These are phyloP conservation scores for Phaethon lepturus DNA, from an alignment of 2,113 vertebrate species.

Conservation along the genomic window DNA sequence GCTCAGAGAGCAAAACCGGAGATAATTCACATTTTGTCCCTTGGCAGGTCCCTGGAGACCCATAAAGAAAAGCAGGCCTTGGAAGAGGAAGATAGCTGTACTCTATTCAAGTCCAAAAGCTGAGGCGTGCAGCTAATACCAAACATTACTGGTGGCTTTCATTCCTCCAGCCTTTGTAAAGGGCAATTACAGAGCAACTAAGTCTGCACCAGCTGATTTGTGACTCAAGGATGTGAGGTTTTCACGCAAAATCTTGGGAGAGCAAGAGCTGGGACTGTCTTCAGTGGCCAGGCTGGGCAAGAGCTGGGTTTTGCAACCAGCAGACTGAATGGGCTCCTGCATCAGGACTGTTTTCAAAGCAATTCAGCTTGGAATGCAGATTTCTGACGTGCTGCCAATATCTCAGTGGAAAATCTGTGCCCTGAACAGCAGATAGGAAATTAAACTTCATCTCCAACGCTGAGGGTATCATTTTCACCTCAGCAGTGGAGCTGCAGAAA, in stretches of 20 bases:
- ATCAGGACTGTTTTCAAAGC: conserved; percentile 45
- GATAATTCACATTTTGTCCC: conserved; percentile 44
- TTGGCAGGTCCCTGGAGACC: background rate
- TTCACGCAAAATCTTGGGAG: background rate
- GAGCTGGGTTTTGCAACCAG: conserved; percentile 25
- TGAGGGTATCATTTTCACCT: conserved; percentile 54
- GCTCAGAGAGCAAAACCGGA: background rate
- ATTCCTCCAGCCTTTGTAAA: conserved; percentile 23
- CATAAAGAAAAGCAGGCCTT: conserved; percentile 47
- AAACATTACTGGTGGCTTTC: conserved; percentile 47
- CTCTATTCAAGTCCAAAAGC: background rate
- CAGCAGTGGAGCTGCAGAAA: background rate
- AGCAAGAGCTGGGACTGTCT: background rate
- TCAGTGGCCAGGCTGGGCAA: conserved; percentile 1
- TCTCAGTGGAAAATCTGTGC: conserved; percentile 61
- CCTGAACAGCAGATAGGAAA: conserved; percentile 55
- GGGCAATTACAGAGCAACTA: background rate
- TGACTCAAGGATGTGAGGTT: background rate
- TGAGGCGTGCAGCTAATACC: conserved; percentile 30
- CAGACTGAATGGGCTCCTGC: conserved; percentile 1
- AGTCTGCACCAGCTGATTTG: background rate
- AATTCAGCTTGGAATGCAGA: conserved; percentile 51
- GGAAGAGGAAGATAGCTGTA: conserved; percentile 29
- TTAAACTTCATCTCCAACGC: conserved; percentile 35
- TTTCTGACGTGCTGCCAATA: conserved; percentile 61